Base-by-base conservation (phyloP, 2,888 invertebrate species). In the Drosophila mimica region DNA sequence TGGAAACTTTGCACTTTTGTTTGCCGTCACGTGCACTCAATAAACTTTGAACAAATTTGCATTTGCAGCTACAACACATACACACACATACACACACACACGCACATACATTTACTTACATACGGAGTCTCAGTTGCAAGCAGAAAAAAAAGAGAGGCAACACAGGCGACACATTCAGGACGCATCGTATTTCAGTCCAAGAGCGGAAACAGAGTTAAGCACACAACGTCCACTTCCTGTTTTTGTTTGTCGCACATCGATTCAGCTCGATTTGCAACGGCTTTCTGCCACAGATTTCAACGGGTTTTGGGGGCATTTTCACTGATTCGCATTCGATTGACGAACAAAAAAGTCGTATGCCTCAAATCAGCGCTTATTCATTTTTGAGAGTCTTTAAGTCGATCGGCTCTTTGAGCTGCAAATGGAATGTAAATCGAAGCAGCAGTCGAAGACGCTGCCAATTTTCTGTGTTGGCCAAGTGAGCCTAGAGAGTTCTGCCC, bases 41-140 rank as follows among this genome's bases (percentile, higher is more conserved):
- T 89, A 89, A 89, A 89, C 90, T 89, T 89, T 82, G 79, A 89
- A 86, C 90, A 86, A 90, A 90, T 89, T 90, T 89, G 90, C 88
- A 89, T 89, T 85, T 83, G 82, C 71, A 69, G 73, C 56, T 52
- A 53, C 69, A 66, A 64, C 65, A 75, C 70, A 74, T 58, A 54
- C 51, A 51, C 64, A 56, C 25, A 56, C 62, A 68, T 59, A 54
- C 38, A 56, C 46, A 30, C 51, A 52, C 49, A n/a, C 20, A 8
- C 38, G 8, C 8, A n/a, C n/a, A 38, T 8, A 38, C n/a, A 38
- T 17, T 17, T 56, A 20, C 43, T 43, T 20, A 20, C 56, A 48
- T 33, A 56, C 49, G 20, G 43, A 28, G 49, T 33, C 60, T 60
- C 38, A 11, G 56, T 56, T 60, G 64, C 48, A 54, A 36, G 57